Evolutionary conservation across 2,888 invertebrate species (phyloP).

Genomic region (Epinotia brunnichana): DNA sequence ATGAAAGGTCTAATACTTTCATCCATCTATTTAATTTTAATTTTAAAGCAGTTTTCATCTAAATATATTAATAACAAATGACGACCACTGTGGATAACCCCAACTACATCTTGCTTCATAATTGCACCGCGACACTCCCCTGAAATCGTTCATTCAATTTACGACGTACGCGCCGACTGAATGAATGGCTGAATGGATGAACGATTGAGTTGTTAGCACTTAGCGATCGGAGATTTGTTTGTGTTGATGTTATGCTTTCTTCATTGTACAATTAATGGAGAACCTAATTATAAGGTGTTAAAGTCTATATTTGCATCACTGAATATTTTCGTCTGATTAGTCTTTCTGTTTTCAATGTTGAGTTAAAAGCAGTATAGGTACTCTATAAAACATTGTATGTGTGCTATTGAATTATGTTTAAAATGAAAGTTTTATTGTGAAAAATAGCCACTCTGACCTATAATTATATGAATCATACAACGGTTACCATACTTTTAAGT

Average conservation of each 20-base stretch:
- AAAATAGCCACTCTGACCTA: not conserved
- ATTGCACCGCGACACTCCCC: constrained; percentile 52
- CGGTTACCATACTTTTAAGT: not conserved
- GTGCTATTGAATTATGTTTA: not conserved
- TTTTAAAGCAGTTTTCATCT: too few species aligned
- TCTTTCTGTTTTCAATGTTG: not conserved
- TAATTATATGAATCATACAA: not conserved
- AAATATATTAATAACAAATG: not conserved
- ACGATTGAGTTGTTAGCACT: constrained; percentile 44
- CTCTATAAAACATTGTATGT: not conserved
- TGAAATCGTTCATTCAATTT: constrained; percentile 53
- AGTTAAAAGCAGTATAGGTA: not conserved
- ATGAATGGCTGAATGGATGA: constrained; percentile 50
- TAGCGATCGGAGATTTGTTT: constrained; percentile 33
- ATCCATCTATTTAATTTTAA: too few species aligned
- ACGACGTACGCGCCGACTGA: constrained; percentile 47
- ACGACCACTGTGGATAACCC: constrained; percentile 35
- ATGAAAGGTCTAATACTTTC: too few species aligned
- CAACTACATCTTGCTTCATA: constrained; percentile 34
- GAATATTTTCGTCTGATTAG: not conserved
- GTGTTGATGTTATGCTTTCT: constrained; percentile 29
- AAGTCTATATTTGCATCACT: not conserved
- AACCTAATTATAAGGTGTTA: not conserved
- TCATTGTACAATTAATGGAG: not conserved
- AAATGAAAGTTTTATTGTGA: constrained; percentile 6